Evolutionary conservation across 2,797 vertebrate genomes (phyloP), one percentile per base, ranked within the genome.

Genomic region (Allobates femoralis): DNA sequence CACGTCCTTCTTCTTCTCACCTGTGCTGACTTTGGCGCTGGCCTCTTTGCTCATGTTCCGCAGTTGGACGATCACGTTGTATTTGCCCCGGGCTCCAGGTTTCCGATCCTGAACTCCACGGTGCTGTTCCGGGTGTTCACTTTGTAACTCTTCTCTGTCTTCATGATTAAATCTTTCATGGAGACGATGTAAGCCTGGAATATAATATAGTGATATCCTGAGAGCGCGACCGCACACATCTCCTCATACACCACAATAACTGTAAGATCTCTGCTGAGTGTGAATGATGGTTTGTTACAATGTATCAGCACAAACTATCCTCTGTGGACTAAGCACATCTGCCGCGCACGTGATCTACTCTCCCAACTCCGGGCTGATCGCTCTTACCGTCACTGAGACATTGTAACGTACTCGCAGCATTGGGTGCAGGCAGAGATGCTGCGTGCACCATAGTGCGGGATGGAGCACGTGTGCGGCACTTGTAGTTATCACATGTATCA

Each of bases 1-100:
- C 21, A 19, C 19, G 16, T 56, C 14, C 28, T 21, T 14, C n/a
- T 5, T 37, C 55, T 16, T 51, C 79, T 89, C 85, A 96, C 98
- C 96, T 92, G 98, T 96, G 93, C 90, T 97, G n/a, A 99, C 93
- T 30, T 95, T 97, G 88, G 96, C 91, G 87, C 95, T 97, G 92
- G 96, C 93, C 79, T 99, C 98, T 90, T 99, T 99, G 96, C 96
- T 99, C 98, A 99, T 99, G 91, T 99, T 99, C 80, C 96, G 95
- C 82, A 99, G 96, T 1, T 98, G 96, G 74, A 99, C 94, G 0
- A 95, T 93, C 82, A 99, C 79, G 1, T 96, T 97, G 93, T 99
- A 99, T n/a, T 96, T 96, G 34, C 98, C 1, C 96, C 97, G 0
- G 98, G 96, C 87, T 99, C 97, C 89, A 99, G 92, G 53, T 93